Conservation (phyloP, 2,113 vertebrate genomes). For the Carassius carassius region DNA sequence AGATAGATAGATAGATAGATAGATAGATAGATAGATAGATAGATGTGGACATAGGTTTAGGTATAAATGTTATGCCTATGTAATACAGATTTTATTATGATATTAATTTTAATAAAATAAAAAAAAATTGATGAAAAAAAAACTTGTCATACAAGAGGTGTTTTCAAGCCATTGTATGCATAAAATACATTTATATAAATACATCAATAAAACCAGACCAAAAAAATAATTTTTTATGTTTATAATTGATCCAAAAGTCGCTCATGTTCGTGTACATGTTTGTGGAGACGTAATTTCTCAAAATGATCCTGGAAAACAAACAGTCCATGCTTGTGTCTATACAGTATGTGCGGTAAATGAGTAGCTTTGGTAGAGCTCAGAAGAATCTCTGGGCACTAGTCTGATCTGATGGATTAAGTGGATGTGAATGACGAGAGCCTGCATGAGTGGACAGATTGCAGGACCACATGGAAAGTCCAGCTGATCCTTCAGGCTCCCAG, state of each 20-base stretch:
- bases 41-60: too few relatives aligned
- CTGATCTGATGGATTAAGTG: slow-evolving; percentile 5
- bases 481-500: neutral
- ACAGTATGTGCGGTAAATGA: neutral
- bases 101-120: too few relatives aligned
- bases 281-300: neutral
- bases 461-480: neutral
- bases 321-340: neutral
- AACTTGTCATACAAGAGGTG: too few relatives aligned
- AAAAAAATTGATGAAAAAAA: too few relatives aligned
- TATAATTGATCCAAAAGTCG: neutral
- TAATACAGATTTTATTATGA: too few relatives aligned
- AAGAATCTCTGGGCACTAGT: neutral
- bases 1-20: too few relatives aligned
- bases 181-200: neutral
- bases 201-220: neutral
- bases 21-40: too few relatives aligned
- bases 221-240: too few relatives aligned
- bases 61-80: too few relatives aligned
- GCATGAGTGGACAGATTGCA: neutral
- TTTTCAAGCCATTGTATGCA: neutral
- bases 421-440: neutral
- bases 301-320: neutral
- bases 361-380: neutral
- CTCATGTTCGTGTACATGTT: neutral